A percentile compares a stretch with the other conserved stretches of the same genome.
phyloP scores from a whole-genome alignment of 2,888 invertebrate genomes.

The Terebella lapidaria region DNA sequence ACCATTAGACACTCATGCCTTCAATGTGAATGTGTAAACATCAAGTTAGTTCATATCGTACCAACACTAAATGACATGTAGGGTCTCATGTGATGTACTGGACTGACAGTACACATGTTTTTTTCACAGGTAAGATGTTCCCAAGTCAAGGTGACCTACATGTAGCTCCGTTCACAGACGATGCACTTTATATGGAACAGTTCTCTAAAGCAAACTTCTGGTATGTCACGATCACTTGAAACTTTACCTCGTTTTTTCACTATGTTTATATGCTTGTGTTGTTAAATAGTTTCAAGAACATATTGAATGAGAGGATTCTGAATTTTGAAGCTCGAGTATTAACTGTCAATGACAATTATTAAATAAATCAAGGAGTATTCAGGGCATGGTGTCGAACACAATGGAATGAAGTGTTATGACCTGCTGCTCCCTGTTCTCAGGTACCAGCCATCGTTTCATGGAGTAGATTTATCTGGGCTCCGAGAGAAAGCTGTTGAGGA shows the following conservation, averaged over 20 bases:
- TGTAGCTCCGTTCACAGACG: constrained; percentile 96
- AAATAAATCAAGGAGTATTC: not conserved
- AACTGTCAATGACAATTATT: too few relatives aligned
- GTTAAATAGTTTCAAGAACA: not conserved
- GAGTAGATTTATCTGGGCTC: constrained; percentile 87
- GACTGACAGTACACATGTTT: too few relatives aligned
- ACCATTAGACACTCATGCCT: too few relatives aligned
- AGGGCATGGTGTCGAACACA: not conserved
- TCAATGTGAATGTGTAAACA: too few relatives aligned
- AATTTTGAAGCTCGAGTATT: not conserved
- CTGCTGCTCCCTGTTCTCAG: constrained; percentile 51
- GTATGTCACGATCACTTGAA: constrained; percentile 54
- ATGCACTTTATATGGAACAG: constrained; percentile 95
- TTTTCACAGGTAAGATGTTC: constrained; percentile 82
- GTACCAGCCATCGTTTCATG: constrained; percentile 95
- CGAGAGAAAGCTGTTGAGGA: constrained; percentile 91
- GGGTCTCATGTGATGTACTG: too few relatives aligned
- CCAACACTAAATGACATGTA: too few relatives aligned
- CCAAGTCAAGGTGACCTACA: constrained; percentile 94
- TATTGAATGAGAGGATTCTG: not conserved
- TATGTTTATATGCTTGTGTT: not conserved
- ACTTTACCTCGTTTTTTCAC: too few relatives aligned
- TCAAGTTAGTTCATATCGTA: too few relatives aligned
- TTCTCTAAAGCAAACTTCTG: constrained; percentile 98
- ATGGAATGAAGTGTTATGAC: too few relatives aligned